Base-by-base conservation (phyloP, 1,140 invertebrate genomes). In the Sycobia sp. region DNA sequence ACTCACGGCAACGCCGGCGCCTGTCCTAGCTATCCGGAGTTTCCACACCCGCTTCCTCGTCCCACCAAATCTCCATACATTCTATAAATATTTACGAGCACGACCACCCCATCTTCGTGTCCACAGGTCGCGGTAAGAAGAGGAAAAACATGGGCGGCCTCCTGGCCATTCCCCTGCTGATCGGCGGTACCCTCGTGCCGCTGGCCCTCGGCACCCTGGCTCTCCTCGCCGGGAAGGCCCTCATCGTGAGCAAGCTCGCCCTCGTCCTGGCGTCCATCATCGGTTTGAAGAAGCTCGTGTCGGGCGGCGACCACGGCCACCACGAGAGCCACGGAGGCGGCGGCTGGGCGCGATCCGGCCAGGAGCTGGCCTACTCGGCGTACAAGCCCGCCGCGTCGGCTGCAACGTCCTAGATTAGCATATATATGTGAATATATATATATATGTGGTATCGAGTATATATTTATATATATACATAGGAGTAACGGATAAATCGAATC, bases 191-290 rank as follows among this genome's bases (percentile, higher is more conserved):
- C 66, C 78, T 92, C 71, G 86, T 93, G 14, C 91, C 91, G 1
- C 77, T 93, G 25, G 90, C 90, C 4, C 87, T 92, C 43, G 91
- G 90, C 46, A 89, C 90, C 3, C 76, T 93, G 5, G 90, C 91
- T 4, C 84, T 93, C 14, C 75, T 93, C 29, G 91, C 91, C 20
- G 91, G 91, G 60, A 93, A 93, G 76, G 91, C 91, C 34, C 78
- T 93, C 34, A 92, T 93, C 69, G 88, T 93, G 47, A 91, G 90
- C 71, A 93, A 93, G 73, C 77, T 93, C 43, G 91, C 91, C 8
- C 74, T 93, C 32, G 90, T 91, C 0, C 78, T 93, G 22, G 90
- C 91, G 29, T 90, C 88, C 57, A 92, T 93, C 65, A 91, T 93
- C 57, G 91, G 91, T 1, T 79, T 93, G 69, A 93, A 92, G 84